Evolutionary conservation across 1,140 invertebrate species (phyloP).

Genomic region (Neelides sp.): DNA sequence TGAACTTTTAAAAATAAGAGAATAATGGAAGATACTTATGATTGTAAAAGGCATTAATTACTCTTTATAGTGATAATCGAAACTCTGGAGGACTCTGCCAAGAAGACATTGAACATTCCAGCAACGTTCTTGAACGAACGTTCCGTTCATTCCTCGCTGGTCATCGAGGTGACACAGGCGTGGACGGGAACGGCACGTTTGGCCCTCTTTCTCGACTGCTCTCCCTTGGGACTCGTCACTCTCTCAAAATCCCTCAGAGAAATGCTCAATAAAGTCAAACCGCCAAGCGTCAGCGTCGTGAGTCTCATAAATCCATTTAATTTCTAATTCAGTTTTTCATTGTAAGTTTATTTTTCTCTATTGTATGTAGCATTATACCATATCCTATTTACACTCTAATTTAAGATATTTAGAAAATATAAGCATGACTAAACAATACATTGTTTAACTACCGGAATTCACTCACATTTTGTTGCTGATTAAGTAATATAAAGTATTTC

Average conservation of each 20-base stretch:
- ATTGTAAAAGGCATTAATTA: slow-evolving; percentile 4
- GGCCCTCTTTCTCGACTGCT: slow-evolving; percentile 47
- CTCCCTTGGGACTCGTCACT: slow-evolving; percentile 41
- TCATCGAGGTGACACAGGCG: slow-evolving; percentile 43
- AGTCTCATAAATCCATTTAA: too few relatives aligned
- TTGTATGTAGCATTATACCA: too few relatives aligned
- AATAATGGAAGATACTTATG: slow-evolving; percentile 5
- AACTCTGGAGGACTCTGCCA: slow-evolving; percentile 41
- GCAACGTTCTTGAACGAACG: slow-evolving; percentile 34
- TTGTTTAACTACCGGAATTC: too few relatives aligned
- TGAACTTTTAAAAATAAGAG: not conserved
- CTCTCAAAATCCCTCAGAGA: slow-evolving; percentile 39
- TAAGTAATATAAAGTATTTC: too few relatives aligned
- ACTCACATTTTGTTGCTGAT: too few relatives aligned
- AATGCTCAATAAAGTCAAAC: slow-evolving; percentile 20
- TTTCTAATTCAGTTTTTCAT: too few relatives aligned
- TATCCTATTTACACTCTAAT: too few relatives aligned
- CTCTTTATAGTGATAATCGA: slow-evolving; percentile 45
- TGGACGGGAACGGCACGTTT: slow-evolving; percentile 39
- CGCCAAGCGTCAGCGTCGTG: slow-evolving; percentile 14
- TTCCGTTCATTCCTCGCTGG: slow-evolving; percentile 40
- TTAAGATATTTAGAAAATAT: too few relatives aligned
- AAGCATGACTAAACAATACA: too few relatives aligned
- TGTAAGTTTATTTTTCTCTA: too few relatives aligned
- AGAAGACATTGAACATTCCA: slow-evolving; percentile 38